A percentile compares a stretch with the other conserved stretches of the same genome.
Conservation (phyloP, 64 coral and sea anemone genomes). For the Montipora foliosa region DNA sequence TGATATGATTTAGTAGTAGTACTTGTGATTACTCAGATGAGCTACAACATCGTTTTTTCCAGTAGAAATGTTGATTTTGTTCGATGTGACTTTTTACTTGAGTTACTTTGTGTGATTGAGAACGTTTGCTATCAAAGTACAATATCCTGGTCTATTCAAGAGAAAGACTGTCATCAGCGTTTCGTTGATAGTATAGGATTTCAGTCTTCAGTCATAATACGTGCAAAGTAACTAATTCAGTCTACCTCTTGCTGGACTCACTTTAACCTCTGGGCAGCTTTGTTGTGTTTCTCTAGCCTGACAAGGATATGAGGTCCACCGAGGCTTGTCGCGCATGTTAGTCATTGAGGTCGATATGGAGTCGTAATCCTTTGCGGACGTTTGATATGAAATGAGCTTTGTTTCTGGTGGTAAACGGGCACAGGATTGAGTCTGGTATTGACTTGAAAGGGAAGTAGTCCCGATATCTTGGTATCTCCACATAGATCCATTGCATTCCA, state of each 20-base stretch:
- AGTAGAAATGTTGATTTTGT: background rate
- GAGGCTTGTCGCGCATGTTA: slow-evolving; percentile 29
- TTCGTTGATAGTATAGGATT: too few species aligned
- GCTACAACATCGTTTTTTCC: background rate
- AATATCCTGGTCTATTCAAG: too few species aligned
- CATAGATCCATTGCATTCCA: slow-evolving; percentile 56
- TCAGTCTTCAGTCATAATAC: too few species aligned
- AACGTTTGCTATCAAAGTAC: too few species aligned
- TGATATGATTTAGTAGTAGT: background rate
- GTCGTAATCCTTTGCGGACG: slow-evolving; percentile 20
- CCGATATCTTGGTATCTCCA: slow-evolving; percentile 86
- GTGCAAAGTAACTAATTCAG: background rate
- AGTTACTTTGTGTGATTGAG: too few species aligned
- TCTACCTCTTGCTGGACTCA: slow-evolving; percentile 49
- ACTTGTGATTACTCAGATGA: slow-evolving; percentile 6
- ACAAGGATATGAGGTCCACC: slow-evolving; percentile 55
- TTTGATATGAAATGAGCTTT: slow-evolving; percentile 58
- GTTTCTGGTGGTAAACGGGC: slow-evolving; percentile 76
- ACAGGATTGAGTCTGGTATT: slow-evolving; percentile 34
- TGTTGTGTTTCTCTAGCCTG: slow-evolving; percentile 25
- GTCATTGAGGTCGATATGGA: slow-evolving; percentile 2
- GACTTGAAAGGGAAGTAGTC: slow-evolving; percentile 10
- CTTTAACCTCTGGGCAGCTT: slow-evolving; percentile 31
- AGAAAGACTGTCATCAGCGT: too few species aligned
- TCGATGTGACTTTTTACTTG: too few species aligned